Percentiles rank a stretch among this genome's conserved stretches.
phyloP scores from a whole-genome alignment of 1,140 invertebrate genomes.

The Solenopsis fugax region DNA sequence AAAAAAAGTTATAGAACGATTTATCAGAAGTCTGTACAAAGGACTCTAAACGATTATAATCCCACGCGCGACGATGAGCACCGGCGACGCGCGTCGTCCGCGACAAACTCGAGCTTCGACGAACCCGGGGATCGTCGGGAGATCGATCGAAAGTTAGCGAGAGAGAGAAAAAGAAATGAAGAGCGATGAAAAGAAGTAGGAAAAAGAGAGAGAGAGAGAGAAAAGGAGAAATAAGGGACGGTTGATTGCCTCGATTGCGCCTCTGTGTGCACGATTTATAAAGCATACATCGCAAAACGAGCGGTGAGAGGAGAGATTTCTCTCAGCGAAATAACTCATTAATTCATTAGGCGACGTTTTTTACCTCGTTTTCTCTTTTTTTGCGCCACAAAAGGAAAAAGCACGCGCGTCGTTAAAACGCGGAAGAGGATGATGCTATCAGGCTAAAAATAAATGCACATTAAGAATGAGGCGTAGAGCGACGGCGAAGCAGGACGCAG shows the following conservation, averaged over 20 bases:
- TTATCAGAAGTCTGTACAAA: slow-evolving; percentile 72
- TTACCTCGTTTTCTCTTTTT: neutral
- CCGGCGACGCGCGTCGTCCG: slow-evolving; percentile 67
- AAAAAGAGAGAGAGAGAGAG: slow-evolving; percentile 31
- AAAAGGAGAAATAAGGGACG: neutral
- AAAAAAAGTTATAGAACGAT: slow-evolving; percentile 60
- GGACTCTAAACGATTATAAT: slow-evolving; percentile 75
- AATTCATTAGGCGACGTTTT: slow-evolving; percentile 36
- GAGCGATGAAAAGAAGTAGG: neutral
- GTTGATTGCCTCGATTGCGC: slow-evolving; percentile 13
- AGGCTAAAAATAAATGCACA: slow-evolving; percentile 16
- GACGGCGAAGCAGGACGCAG: neutral
- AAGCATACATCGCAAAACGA: neutral
- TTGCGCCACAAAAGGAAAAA: neutral
- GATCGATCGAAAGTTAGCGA: slow-evolving; percentile 44
- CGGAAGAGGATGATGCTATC: neutral
- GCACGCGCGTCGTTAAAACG: neutral
- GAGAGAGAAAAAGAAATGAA: neutral
- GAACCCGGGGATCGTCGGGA: slow-evolving; percentile 9
- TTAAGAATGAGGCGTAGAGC: slow-evolving; percentile 13
- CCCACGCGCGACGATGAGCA: slow-evolving; percentile 42
- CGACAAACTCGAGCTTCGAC: slow-evolving; percentile 51
- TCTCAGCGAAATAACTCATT: slow-evolving; percentile 32
- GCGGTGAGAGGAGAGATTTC: neutral
- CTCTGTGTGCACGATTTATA: slow-evolving; percentile 18